These are phyloP conservation scores for Callyntrura guangdongensis DNA, from an alignment of 2,888 invertebrate species.

Conservation along the genomic window DNA sequence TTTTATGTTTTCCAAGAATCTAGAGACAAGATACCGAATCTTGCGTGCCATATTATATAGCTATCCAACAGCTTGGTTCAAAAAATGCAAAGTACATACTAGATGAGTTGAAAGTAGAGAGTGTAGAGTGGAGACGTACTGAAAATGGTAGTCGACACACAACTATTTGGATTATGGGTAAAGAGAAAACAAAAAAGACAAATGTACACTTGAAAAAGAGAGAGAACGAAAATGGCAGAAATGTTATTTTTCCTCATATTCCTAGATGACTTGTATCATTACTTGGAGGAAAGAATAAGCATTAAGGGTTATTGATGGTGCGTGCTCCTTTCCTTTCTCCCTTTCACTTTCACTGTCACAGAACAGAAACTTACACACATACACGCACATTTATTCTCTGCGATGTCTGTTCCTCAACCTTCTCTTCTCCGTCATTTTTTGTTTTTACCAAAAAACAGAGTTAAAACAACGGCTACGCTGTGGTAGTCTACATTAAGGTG, in stretches of 20 bases:
- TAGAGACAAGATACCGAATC: background rate
- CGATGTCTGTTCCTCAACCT: background rate
- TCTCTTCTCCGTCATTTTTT: constrained; percentile 59
- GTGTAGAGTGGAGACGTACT: background rate
- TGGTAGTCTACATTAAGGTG: no score
- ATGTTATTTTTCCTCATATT: constrained; percentile 72
- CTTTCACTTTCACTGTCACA: background rate
- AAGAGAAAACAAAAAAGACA: constrained; percentile 18
- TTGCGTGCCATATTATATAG: background rate
- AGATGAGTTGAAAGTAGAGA: background rate
- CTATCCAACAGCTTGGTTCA: background rate
- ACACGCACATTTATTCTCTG: background rate
- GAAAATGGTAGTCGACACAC: background rate
- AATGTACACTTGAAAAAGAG: constrained; percentile 53
- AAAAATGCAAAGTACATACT: background rate
- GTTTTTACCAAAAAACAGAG: no score
- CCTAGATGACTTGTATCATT: constrained; percentile 75
- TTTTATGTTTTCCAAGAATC: background rate
- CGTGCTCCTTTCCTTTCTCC: constrained; percentile 58
- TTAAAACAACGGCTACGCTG: background rate
- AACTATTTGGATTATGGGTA: background rate
- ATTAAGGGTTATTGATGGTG: constrained; percentile 76
- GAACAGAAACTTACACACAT: background rate
- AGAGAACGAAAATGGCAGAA: constrained; percentile 68
- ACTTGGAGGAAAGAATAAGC: constrained; percentile 63